Conservation (phyloP, 2,113 vertebrate species). For the Carassius auratus region DNA sequence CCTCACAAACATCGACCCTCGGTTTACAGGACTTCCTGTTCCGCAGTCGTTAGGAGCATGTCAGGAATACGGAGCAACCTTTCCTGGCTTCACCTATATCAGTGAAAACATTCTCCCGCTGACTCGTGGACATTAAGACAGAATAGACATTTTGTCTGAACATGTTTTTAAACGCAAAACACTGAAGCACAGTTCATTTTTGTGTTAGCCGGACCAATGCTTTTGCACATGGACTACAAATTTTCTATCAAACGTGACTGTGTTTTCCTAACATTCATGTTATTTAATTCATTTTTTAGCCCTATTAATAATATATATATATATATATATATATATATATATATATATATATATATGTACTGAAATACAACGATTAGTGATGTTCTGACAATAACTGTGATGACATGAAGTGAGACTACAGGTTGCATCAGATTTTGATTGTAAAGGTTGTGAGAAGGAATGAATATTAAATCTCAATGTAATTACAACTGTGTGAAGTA, state of each 20-base stretch:
- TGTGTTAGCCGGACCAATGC: constrained; percentile 48
- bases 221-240: constrained; percentile 27
- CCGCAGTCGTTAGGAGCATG: constrained; percentile 67
- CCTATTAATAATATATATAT: not conserved
- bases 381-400: not conserved
- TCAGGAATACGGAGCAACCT: constrained; percentile 60
- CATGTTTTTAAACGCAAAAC: constrained; percentile 5
- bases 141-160: not conserved
- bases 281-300: not conserved
- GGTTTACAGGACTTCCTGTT: constrained; percentile 72
- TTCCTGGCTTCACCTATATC: constrained; percentile 76
- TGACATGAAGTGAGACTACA: not conserved
- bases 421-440: not conserved
- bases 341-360: not conserved
- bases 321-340: not conserved
- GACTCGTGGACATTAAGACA: constrained; percentile 54
- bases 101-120: constrained; percentile 35
- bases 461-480: not conserved
- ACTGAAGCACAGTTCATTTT: not conserved
- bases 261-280: not conserved
- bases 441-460: not conserved
- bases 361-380: not conserved
- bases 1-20: constrained; percentile 74
- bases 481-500: not conserved
- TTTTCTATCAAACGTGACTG: constrained; percentile 29